Evolutionary conservation across 2,888 invertebrate species (phyloP).

Genomic region (Brachynemurus nebulosus): DNA sequence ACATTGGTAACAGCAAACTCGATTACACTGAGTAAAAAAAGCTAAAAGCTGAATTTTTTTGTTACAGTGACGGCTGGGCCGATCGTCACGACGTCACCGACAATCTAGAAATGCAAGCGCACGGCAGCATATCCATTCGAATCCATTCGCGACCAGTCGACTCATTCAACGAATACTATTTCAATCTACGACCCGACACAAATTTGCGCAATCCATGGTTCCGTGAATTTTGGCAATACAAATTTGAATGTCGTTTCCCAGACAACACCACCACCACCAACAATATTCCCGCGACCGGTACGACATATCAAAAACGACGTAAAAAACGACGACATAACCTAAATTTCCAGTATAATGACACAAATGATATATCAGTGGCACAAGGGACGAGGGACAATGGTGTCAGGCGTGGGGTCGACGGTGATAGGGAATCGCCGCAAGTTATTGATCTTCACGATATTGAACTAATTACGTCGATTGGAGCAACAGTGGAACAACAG

Average conservation of each 20-base stretch:
- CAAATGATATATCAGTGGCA: no score
- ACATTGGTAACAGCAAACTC: no score
- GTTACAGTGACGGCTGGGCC: constrained; percentile 62
- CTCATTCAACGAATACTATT: constrained; percentile 53
- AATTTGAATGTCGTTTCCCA: constrained; percentile 46
- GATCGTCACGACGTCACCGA: constrained; percentile 60
- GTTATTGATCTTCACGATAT: no score
- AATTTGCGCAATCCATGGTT: constrained; percentile 61
- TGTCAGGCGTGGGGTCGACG: no score
- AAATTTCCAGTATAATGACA: no score
- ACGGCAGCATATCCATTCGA: constrained; percentile 57
- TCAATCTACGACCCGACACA: constrained; percentile 43
- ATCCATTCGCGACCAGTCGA: constrained; percentile 56
- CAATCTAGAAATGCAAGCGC: constrained; percentile 47
- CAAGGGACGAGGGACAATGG: no score
- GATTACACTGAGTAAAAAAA: no score
- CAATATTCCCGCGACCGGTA: no score
- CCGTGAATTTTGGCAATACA: constrained; percentile 61
- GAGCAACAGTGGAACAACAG: not conserved
- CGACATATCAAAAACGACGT: no score
- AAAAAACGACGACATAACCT: no score
- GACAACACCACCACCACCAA: not conserved
- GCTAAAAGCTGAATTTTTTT: constrained; percentile 1
- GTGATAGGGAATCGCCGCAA: no score
- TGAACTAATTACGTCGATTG: no score